Conservation (phyloP, 2,888 invertebrate species). For the Mongoloraphidia duomilia region DNA sequence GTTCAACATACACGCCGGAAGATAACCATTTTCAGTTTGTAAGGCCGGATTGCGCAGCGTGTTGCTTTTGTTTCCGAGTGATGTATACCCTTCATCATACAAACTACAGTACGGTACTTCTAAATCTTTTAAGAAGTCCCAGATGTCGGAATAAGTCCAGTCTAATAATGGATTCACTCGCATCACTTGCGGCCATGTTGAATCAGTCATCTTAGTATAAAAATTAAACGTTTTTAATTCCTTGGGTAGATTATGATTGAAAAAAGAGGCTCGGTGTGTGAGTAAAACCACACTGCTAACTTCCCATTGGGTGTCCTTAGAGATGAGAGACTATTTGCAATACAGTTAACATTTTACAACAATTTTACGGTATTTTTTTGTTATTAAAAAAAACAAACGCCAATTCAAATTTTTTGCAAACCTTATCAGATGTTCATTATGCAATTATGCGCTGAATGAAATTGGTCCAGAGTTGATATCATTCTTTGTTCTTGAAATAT, state of each 20-base stretch:
- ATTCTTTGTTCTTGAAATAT: too few species aligned
- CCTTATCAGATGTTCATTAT: too few species aligned
- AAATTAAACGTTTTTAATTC: not conserved
- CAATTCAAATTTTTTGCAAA: too few species aligned
- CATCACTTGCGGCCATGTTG: constrained; percentile 80
- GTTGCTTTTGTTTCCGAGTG: constrained; percentile 68
- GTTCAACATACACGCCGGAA: constrained; percentile 57
- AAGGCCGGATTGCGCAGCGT: constrained; percentile 69
- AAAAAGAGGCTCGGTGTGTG: too few species aligned
- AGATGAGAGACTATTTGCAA: too few species aligned
- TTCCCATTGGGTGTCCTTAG: too few species aligned
- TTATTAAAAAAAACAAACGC: too few species aligned
- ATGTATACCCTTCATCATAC: constrained; percentile 87
- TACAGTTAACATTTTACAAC: too few species aligned
- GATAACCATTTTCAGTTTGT: constrained; percentile 41
- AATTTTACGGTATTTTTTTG: too few species aligned
- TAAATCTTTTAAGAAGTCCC: constrained; percentile 69
- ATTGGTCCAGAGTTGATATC: too few species aligned
- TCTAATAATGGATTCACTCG: constrained; percentile 81
- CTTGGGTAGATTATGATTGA: not conserved
- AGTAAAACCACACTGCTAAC: too few species aligned
- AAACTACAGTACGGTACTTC: constrained; percentile 80
- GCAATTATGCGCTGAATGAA: too few species aligned
- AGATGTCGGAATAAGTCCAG: constrained; percentile 84
- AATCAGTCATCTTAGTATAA: constrained; percentile 61